Percentiles rank a stretch among this genome's conserved stretches.
Conservation (phyloP, 2,797 vertebrate genomes). For the Hippocampus kuda region DNA sequence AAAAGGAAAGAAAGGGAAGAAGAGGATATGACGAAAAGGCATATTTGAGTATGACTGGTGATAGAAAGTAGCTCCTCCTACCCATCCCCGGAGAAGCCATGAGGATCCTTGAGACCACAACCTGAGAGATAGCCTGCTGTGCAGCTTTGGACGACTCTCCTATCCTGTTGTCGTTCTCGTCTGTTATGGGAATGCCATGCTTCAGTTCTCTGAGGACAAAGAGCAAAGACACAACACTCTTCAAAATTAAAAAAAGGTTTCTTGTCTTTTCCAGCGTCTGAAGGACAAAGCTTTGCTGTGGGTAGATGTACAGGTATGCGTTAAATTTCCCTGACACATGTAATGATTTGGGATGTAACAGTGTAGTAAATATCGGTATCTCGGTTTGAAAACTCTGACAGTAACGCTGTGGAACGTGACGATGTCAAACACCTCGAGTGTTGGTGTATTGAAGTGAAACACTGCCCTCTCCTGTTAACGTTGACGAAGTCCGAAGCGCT, state of each 20-base stretch:
- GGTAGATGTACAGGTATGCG: not conserved
- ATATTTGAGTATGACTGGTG: not conserved
- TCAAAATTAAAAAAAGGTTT: not conserved
- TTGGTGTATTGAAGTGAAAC: too few species aligned
- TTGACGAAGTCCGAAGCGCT: too few species aligned
- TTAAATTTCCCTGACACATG: not conserved
- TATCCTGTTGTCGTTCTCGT: slow-evolving; percentile 84
- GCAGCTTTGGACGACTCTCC: slow-evolving; percentile 90
- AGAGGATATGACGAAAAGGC: not conserved
- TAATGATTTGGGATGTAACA: too few species aligned
- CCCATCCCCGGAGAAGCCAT: slow-evolving; percentile 99
- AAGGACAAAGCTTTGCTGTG: not conserved
- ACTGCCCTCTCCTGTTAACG: too few species aligned
- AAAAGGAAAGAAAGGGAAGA: slow-evolving; percentile 34
- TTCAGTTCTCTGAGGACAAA: slow-evolving; percentile 76
- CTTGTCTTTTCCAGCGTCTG: not conserved
- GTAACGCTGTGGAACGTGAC: too few species aligned
- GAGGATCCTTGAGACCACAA: slow-evolving; percentile 91
- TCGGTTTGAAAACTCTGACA: too few species aligned
- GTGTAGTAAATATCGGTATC: too few species aligned
- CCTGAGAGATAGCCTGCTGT: slow-evolving; percentile 91
- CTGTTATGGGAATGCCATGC: slow-evolving; percentile 86
- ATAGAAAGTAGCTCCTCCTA: slow-evolving; percentile 44
- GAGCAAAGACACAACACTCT: not conserved
- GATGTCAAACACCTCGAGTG: too few species aligned